Evolutionary conservation across 2,797 vertebrate species (phyloP).

Genomic region (Hydrophis major): DNA sequence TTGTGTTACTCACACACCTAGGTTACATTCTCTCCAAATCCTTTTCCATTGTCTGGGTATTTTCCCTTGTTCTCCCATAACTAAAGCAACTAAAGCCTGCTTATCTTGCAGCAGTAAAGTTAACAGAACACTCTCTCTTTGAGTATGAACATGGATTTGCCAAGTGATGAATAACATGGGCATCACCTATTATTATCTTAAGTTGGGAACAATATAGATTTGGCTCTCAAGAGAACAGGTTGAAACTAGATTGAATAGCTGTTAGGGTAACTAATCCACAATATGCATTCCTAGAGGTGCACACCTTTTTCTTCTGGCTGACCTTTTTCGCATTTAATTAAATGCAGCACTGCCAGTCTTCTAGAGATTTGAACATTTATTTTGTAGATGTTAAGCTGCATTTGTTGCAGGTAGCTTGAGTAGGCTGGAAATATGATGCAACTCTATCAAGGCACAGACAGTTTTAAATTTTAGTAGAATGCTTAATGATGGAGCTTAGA

Average conservation of each 20-base stretch:
- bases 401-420: neutral
- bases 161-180: slow-evolving; percentile 22
- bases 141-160: slow-evolving; percentile 18
- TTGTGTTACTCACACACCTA: neutral
- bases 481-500: neutral
- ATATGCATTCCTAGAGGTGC: neutral
- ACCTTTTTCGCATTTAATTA: neutral
- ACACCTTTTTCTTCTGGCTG: neutral
- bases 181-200: slow-evolving; percentile 38
- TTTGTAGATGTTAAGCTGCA: neutral
- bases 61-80: neutral
- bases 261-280: slow-evolving; percentile 17
- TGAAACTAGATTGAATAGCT: neutral
- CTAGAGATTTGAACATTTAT: neutral
- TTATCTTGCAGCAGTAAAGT: slow-evolving; percentile 8
- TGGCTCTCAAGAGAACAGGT: slow-evolving; percentile 21
- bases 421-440: neutral
- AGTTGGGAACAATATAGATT: slow-evolving; percentile 2
- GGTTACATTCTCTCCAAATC: slow-evolving; percentile 21
- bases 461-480: neutral
- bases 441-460: neutral
- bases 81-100: slow-evolving; percentile 17
- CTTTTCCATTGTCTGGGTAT: neutral
- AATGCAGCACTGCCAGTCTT: neutral
- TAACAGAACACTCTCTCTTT: slow-evolving; percentile 16